Evolutionary conservation across 1,140 invertebrate species (phyloP).

Genomic region (Aphelenchoides fujianensis): DNA sequence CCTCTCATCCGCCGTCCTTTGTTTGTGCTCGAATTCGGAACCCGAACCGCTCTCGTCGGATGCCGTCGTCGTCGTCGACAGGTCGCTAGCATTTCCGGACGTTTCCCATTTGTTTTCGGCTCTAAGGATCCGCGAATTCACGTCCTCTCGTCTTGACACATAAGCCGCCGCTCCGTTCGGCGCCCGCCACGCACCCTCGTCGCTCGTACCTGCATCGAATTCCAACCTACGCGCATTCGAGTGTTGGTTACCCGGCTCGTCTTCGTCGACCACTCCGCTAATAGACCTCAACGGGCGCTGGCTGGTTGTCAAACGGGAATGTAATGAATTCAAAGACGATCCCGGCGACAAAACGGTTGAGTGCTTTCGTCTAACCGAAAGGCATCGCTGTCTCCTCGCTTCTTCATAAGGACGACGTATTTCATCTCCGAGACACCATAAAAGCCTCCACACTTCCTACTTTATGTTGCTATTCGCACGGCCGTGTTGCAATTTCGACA

Average conservation of each 20-base stretch:
- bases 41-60: background rate
- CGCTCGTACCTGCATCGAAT: too few species aligned
- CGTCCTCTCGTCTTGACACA: too few species aligned
- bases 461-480: background rate
- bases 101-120: conserved; percentile 2
- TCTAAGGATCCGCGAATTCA: background rate
- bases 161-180: too few species aligned
- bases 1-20: background rate
- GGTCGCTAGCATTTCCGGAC: background rate
- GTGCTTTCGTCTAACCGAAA: background rate
- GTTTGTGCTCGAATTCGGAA: conserved; percentile 3
- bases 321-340: background rate
- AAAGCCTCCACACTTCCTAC: background rate
- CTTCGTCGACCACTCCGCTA: too few species aligned
- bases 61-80: background rate
- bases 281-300: too few species aligned
- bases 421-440: background rate
- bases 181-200: too few species aligned
- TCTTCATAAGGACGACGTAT: background rate
- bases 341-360: background rate
- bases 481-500: background rate
- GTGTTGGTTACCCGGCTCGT: too few species aligned
- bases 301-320: too few species aligned
- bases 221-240: too few species aligned
- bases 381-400: background rate